These are phyloP conservation scores for Prionace glauca DNA, from an alignment of 2,797 vertebrate genomes.

Conservation along the genomic window DNA sequence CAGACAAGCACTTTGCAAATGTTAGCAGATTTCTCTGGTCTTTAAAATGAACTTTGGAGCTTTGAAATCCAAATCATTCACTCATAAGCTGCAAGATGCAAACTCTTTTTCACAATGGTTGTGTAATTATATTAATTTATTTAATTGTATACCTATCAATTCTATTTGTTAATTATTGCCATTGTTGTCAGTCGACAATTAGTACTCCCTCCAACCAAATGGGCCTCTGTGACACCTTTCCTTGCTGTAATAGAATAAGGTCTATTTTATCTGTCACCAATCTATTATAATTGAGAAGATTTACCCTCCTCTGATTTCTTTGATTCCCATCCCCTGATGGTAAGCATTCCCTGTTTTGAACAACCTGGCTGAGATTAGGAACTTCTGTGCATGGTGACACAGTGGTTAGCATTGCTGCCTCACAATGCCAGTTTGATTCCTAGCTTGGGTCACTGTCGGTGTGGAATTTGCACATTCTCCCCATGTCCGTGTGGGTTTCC, in stretches of 20 bases:
- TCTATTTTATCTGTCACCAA: neutral
- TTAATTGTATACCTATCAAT: neutral
- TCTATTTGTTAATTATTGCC: conserved; percentile 51
- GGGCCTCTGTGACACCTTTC: neutral
- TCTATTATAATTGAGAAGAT: neutral
- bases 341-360: neutral
- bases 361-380: neutral
- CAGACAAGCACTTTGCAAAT: conserved; percentile 61
- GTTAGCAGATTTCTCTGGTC: conserved; percentile 59
- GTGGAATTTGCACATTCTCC: too few relatives aligned
- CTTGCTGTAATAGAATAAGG: neutral
- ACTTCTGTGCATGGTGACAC: too few relatives aligned
- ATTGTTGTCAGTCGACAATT: conserved; percentile 41
- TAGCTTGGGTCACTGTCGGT: too few relatives aligned
- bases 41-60: conserved; percentile 52
- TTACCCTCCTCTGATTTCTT: neutral
- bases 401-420: too few relatives aligned
- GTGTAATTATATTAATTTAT: conserved; percentile 40
- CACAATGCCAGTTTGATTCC: too few relatives aligned
- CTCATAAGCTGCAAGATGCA: conserved; percentile 48
- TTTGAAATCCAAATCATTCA: conserved; percentile 52
- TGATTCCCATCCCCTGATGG: neutral
- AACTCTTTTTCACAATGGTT: conserved; percentile 53
- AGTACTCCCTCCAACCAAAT: too few relatives aligned
- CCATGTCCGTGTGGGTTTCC: too few relatives aligned